Evolutionary conservation across 2,113 vertebrate genomes (phyloP).

Genomic region (Rousettus leschenaultii): DNA sequence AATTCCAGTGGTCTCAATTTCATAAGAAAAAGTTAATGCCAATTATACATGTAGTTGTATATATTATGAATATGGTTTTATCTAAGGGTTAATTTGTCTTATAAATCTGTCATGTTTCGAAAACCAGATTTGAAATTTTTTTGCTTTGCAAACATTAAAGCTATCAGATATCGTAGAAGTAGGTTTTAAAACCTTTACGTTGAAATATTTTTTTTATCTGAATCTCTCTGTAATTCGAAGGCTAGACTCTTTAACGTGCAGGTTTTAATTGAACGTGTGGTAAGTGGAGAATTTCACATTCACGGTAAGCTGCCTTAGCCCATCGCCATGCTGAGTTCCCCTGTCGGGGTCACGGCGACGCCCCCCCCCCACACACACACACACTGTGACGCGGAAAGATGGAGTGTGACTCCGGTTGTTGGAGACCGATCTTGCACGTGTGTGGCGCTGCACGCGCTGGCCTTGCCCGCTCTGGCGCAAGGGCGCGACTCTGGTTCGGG

Average conservation of each 20-base stretch:
- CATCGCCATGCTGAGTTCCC: rapidly evolving
- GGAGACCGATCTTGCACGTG: no score
- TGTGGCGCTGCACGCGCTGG: neutral
- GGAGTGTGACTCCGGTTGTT: rapidly evolving
- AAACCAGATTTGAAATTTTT: neutral
- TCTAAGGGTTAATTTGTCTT: neutral
- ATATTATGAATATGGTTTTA: neutral
- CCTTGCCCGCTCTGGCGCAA: neutral
- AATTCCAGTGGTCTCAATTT: neutral
- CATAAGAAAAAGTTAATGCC: neutral
- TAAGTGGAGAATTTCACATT: neutral
- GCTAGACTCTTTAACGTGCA: neutral
- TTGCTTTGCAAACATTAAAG: neutral
- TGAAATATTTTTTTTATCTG: neutral
- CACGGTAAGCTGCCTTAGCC: no score
- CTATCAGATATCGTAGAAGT: neutral
- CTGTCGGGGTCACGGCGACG: neutral
- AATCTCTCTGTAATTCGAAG: neutral
- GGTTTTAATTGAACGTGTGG: neutral
- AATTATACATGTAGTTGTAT: neutral
- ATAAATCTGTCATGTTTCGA: neutral
- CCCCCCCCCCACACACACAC: no score
- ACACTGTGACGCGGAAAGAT: rapidly evolving
- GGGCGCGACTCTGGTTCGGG: neutral
- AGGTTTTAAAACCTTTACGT: neutral